Conservation (phyloP, 2,888 invertebrate species). For the Drosophila testacea region DNA sequence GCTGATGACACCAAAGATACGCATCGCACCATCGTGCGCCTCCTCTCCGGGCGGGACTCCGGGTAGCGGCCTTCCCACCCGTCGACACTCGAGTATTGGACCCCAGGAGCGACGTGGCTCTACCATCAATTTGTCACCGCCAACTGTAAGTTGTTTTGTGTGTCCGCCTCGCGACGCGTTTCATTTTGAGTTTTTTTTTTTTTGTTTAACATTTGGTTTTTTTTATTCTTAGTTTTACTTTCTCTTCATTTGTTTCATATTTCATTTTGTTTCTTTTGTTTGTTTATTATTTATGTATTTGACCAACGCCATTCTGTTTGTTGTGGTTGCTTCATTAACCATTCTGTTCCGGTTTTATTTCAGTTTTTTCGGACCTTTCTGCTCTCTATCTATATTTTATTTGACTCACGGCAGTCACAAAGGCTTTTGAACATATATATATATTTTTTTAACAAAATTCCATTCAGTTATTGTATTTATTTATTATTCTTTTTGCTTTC, state of each 20-base stretch:
- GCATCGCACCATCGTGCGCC: conserved; percentile 94
- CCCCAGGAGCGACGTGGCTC: conserved; percentile 95
- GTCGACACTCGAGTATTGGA: conserved; percentile 96
- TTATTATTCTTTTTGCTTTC: conserved; percentile 12
- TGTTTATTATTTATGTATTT: conserved; percentile 37
- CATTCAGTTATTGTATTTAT: conserved; percentile 33
- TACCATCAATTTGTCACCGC: conserved; percentile 93
- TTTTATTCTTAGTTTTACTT: conserved; percentile 25
- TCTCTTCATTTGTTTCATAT: conserved; percentile 24
- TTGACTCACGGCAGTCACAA: conserved; percentile 50
- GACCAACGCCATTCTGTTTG: conserved; percentile 52
- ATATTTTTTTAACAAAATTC: conserved; percentile 44
- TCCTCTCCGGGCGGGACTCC: conserved; percentile 91
- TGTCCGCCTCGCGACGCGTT: conserved; percentile 33
- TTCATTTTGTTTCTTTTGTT: conserved; percentile 17
- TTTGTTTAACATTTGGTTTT: conserved; percentile 15
- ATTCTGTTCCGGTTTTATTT: conserved; percentile 34
- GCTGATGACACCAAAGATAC: conserved; percentile 95
- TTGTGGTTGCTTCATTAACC: conserved; percentile 55
- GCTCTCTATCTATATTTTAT: conserved; percentile 14
- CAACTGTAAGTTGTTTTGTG: conserved; percentile 90
- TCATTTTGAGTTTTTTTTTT: conserved; percentile 16
- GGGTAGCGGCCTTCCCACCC: conserved; percentile 90
- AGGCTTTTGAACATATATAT: conserved; percentile 42
- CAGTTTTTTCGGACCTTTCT: conserved; percentile 14